A percentile compares a stretch with the other conserved stretches of the same genome.
phyloP scores from a whole-genome alignment of 2,797 vertebrate genomes.

The Smutsia temminckii region DNA sequence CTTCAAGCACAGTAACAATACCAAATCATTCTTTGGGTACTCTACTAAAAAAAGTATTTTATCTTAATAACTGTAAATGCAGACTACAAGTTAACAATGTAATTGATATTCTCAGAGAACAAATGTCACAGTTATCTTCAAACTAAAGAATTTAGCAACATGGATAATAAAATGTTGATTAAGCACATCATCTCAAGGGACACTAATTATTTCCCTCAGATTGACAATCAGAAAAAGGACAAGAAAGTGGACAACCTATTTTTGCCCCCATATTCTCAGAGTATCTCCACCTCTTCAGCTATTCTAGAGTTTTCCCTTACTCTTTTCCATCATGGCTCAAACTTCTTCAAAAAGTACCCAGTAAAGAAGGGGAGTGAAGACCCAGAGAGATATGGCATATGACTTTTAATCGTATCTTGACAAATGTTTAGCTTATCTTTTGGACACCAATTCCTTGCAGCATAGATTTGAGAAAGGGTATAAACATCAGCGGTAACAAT shows the following conservation, averaged over 20 bases:
- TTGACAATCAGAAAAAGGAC: neutral
- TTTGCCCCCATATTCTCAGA: neutral
- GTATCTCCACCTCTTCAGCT: neutral
- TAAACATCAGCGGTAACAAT: neutral
- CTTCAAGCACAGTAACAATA: neutral
- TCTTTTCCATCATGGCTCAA: neutral
- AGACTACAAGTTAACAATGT: constrained; percentile 25
- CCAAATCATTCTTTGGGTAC: constrained; percentile 8
- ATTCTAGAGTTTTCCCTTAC: neutral
- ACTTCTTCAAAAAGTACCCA: neutral
- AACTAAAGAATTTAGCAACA: constrained; percentile 20
- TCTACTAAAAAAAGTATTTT: neutral
- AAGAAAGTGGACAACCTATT: neutral
- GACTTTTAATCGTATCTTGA: constrained; percentile 3
- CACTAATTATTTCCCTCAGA: neutral
- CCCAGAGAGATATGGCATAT: neutral
- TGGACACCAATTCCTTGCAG: neutral
- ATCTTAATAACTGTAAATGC: constrained; percentile 24
- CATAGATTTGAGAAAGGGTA: neutral
- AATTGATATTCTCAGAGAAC: constrained; percentile 35
- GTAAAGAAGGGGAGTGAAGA: neutral
- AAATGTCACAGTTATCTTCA: neutral
- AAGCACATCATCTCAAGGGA: constrained; percentile 1
- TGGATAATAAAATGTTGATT: neutral
- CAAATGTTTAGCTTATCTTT: constrained; percentile 8